Conservation (phyloP, 2,113 vertebrate genomes). For the Salvator merianae region DNA sequence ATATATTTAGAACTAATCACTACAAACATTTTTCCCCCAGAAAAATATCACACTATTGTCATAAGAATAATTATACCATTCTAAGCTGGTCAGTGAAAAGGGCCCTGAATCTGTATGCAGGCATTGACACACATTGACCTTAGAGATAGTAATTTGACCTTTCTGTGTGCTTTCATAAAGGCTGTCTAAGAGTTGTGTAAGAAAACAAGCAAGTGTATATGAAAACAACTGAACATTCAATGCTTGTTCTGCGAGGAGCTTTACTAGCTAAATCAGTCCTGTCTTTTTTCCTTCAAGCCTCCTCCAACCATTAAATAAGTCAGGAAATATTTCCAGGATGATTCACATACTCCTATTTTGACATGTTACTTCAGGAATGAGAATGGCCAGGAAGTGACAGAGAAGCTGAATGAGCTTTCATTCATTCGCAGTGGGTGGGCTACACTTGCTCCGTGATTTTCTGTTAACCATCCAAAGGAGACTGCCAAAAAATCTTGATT, state of each 20-base stretch:
- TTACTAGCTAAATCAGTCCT: conserved; percentile 23
- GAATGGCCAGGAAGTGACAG: conserved; percentile 30
- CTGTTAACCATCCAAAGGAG: conserved; percentile 24
- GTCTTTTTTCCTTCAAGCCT: neutral
- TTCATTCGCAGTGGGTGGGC: conserved; percentile 65
- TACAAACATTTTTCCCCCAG: too few species aligned
- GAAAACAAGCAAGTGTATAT: conserved; percentile 12
- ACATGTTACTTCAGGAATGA: conserved; percentile 38
- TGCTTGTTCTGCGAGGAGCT: neutral
- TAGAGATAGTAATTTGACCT: conserved; percentile 44
- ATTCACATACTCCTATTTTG: conserved; percentile 57
- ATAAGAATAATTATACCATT: conserved; percentile 46
- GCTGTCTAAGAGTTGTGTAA: neutral
- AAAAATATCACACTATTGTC: conserved; percentile 37
- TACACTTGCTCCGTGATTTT: conserved; percentile 11
- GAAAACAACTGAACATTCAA: neutral
- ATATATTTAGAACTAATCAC: too few species aligned
- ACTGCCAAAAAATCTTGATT: conserved; percentile 48
- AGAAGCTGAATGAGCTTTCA: conserved; percentile 42
- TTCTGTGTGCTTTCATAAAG: neutral
- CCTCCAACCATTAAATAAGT: conserved; percentile 25
- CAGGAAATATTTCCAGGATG: conserved; percentile 47
- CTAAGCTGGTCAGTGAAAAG: too few species aligned
- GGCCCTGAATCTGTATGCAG: conserved; percentile 39
- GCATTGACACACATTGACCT: conserved; percentile 43